Evolutionary conservation across 2,113 vertebrate species (phyloP), one percentile per base, ranked within the genome.

Genomic region (Microcebus tavaratra): DNA sequence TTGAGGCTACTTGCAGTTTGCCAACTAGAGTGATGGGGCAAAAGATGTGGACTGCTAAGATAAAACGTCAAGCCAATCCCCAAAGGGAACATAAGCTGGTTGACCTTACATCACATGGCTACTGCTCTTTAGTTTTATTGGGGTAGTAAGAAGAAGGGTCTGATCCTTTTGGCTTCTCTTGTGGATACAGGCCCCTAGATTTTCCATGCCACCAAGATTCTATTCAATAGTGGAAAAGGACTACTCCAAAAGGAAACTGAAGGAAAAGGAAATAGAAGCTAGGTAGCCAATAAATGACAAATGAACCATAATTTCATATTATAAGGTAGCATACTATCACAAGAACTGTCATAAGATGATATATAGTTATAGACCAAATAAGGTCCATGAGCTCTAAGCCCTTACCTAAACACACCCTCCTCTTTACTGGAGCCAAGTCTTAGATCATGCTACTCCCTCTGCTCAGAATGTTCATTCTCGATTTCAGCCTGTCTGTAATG

Each of bases 261-360:
- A 75, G 72, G 57, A 57, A 96, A 93, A 78, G 12, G 50, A 97
- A 92, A 81, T 80, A 12, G 42, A 95, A 94, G 4, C 81, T 80
- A 25, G 8, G 63, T 94, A 72, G 78, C n/a, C 20, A 93, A 72
- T 79, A 80, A 95, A 88, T 57, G 14, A 57, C 21, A 92, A 87
- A 88, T 68, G n/a, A 89, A 89, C 14, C 53, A 91, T 9, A 55
- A 73, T 81, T 89, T 96, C 45, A 72, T 86, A 95, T 93, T 85
- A 76, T 31, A 88, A 73, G 23, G 17, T 72, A 57, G 29, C 17
- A 89, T 48, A 95, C 67, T 96, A 65, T 81, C 59, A 84, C 5
- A 84, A 80, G 81, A 97, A 70, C 53, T 91, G 18, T 67, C 53
- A 9, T 53, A 87, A 93, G 39, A 94, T 21, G 63, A 85, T 67